These are phyloP conservation scores for Mesocricetus auratus DNA, from an alignment of 2,113 vertebrate genomes.

Conservation along the genomic window DNA sequence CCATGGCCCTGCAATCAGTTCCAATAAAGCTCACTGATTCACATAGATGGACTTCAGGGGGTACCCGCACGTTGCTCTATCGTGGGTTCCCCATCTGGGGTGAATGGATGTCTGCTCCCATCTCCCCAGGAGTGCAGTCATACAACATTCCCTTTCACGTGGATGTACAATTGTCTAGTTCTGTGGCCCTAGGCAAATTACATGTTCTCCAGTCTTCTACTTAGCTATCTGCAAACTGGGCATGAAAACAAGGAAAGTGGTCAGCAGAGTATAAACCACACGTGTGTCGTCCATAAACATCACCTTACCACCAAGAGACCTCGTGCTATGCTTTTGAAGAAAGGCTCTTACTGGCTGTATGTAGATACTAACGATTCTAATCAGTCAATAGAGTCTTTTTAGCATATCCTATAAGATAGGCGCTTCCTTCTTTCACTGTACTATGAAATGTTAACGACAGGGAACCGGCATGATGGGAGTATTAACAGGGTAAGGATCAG, in stretches of 20 bases:
- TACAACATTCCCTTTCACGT: background rate
- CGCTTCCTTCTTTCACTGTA: background rate
- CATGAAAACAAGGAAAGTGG: background rate
- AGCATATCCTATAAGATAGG: background rate
- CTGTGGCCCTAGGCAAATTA: background rate
- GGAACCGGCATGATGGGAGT: background rate
- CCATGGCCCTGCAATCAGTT: background rate
- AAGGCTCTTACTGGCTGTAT: background rate
- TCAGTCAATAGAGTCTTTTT: background rate
- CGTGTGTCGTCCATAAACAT: background rate
- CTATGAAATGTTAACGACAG: background rate
- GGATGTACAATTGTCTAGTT: background rate
- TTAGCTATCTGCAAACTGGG: background rate
- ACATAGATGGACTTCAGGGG: background rate
- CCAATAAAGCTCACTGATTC: background rate
- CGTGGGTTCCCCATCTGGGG: background rate
- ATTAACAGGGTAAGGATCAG: background rate
- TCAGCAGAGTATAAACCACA: background rate
- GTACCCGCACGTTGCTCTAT: too few species aligned
- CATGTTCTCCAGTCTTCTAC: background rate
- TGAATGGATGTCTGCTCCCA: background rate
- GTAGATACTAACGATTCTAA: conserved; percentile 4
- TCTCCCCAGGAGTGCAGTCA: background rate
- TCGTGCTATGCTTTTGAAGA: background rate
- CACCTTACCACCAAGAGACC: background rate